A percentile compares a stretch with the other conserved stretches of the same genome.
phyloP scores from a whole-genome alignment of 2,113 vertebrate genomes.

The Nothobranchius kuhntae region DNA sequence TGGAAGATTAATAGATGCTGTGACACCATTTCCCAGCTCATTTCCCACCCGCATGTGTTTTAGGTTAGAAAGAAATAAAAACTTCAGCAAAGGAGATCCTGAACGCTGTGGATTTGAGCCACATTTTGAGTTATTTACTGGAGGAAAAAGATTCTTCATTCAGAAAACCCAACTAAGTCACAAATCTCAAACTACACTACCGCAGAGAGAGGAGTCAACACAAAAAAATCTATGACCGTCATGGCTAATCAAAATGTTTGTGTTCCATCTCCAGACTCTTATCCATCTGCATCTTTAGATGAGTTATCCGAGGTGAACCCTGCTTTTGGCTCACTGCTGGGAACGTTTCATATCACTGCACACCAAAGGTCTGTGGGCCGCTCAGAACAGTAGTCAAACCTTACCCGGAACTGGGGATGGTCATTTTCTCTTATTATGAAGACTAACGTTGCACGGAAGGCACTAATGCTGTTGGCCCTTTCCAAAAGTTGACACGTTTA shows the following conservation, averaged over 20 bases:
- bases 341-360: constrained; percentile 61
- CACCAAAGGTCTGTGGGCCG: constrained; percentile 60
- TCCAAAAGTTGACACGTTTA: constrained; percentile 71
- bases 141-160: constrained; percentile 18
- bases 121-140: constrained; percentile 50
- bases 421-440: constrained; percentile 66
- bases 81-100: constrained; percentile 23
- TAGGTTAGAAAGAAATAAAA: constrained; percentile 47
- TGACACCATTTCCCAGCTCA: constrained; percentile 51
- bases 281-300: neutral
- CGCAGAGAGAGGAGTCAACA: constrained; percentile 24
- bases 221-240: constrained; percentile 48
- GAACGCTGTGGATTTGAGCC: constrained; percentile 5
- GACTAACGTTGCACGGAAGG: constrained; percentile 74
- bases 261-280: constrained; percentile 47
- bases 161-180: constrained; percentile 27
- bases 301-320: constrained; percentile 37
- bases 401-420: constrained; percentile 51
- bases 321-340: constrained; percentile 3
- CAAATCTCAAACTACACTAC: constrained; percentile 53
- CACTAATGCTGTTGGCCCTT: constrained; percentile 64
- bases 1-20: constrained; percentile 39
- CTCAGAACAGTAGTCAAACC: constrained; percentile 70
- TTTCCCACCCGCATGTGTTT: constrained; percentile 55
- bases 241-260: constrained; percentile 47